Evolutionary conservation across 2,888 invertebrate species (phyloP), one percentile per base, ranked within the genome.

Genomic region (Latrodectus hesperus): DNA sequence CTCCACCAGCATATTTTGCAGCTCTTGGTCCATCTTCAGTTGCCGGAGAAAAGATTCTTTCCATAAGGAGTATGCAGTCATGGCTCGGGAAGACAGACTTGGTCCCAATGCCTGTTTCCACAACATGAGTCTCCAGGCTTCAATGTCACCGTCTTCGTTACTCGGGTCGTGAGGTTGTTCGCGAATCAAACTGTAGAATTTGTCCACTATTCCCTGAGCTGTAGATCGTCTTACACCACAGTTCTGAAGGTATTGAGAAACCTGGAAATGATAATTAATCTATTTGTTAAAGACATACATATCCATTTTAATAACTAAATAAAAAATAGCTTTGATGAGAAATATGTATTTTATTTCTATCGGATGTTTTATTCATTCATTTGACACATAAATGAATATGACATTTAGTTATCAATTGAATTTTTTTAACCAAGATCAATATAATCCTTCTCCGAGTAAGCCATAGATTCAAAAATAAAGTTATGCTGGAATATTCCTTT

Each of bases 71-170:
- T 96, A 96, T 91, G 96, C 94, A 91, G 94, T 94, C 92, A 94
- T 95, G 90, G 95, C 95, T 90, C 96, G 93, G 92, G 95, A 94
- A 91, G 94, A 94, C 92, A 95, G 95, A 91, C 95, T 94, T 89
- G 95, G 94, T 70, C 96, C 96, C 83, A 97, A 93, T 68, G 96
- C 95, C 92, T 95, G 95, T 65, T 94, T 94, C 97, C 97, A 97
- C 80, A 97, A 92, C 87, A 94, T 94, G 79, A 94, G 94, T 83
- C 96, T 94, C 96, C 96, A 97, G 89, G 94, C 94, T 91, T 96
- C 95, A 90, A 97, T 93, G 89, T 94, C 94, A 91, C 85, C 77
- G 14, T 89, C 86, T 38, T 80, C 88, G n/a, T 94, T 95, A 83
- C 94, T 93, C 85, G 94, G 94, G 92, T 96, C 96, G 91, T 96